Evolutionary conservation across 1,140 invertebrate species (phyloP).

Genomic region (Drosophila fuyamai): DNA sequence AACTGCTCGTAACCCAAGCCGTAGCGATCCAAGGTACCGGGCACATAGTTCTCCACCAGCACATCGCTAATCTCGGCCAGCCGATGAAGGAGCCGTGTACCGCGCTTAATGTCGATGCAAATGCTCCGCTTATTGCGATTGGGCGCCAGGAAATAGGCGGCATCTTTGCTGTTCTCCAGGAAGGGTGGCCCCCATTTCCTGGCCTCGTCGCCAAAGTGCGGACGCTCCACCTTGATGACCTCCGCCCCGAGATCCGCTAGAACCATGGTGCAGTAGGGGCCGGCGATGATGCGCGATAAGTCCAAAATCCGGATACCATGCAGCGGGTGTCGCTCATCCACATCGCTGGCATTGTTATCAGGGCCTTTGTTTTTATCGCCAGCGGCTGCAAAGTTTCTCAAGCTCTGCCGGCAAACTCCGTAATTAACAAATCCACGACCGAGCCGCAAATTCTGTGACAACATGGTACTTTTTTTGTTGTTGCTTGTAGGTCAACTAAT

Average conservation of each 20-base stretch:
- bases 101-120: constrained; percentile 94
- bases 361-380: constrained; percentile 13
- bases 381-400: constrained; percentile 67
- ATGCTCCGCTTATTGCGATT: constrained; percentile 99
- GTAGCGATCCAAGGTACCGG: constrained; percentile 92
- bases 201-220: constrained; percentile 91
- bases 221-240: constrained; percentile 95
- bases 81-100: constrained; percentile 90
- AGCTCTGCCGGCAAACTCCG: constrained; percentile 49
- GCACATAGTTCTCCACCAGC: constrained; percentile 97
- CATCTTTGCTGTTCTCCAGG: constrained; percentile 89
- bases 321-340: constrained; percentile 65
- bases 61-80: constrained; percentile 93
- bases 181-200: constrained; percentile 97
- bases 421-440: constrained; percentile 35
- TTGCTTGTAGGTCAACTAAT: constrained; percentile 32
- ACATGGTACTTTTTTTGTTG: constrained; percentile 13
- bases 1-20: constrained; percentile 93
- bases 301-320: constrained; percentile 91
- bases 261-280: constrained; percentile 96
- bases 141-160: constrained; percentile 93
- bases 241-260: constrained; percentile 97
- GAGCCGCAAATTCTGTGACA: constrained; percentile 24
- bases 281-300: constrained; percentile 92
- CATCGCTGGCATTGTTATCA: constrained; percentile 14